Percentiles rank a stretch among this genome's conserved stretches.
Conservation (phyloP, 2,797 vertebrate genomes). For the Liparis tanakae region DNA sequence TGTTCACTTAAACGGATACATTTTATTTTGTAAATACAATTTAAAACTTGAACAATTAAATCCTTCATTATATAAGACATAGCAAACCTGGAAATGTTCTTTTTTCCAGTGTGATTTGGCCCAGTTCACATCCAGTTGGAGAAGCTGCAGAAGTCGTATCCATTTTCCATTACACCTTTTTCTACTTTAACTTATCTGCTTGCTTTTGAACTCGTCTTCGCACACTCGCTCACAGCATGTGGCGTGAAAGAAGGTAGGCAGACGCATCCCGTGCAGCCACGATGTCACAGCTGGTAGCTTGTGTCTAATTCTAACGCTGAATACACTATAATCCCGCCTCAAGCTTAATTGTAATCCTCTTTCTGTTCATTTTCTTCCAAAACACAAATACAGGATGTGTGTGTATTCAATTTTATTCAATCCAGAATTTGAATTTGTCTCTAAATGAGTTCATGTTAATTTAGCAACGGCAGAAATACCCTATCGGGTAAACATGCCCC, state of each 20-base stretch:
- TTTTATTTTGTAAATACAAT: neutral
- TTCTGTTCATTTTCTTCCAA: neutral
- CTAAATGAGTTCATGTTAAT: neutral
- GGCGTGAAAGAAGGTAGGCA: slow-evolving; percentile 2
- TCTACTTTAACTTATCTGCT: neutral
- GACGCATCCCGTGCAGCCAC: neutral
- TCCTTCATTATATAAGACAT: neutral
- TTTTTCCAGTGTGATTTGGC: neutral
- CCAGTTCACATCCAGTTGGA: neutral
- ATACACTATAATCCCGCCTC: neutral
- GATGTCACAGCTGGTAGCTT: neutral
- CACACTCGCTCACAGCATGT: slow-evolving; percentile 8
- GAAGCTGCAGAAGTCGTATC: neutral
- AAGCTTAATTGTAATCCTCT: neutral
- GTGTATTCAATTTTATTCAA: neutral
- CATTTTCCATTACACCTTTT: slow-evolving; percentile 22
- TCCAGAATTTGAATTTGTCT: neutral
- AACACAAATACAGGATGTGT: neutral
- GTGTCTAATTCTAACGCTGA: slow-evolving; percentile 13
- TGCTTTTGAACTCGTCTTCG: slow-evolving; percentile 6
- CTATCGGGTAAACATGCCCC: neutral
- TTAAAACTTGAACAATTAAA: neutral
- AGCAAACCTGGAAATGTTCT: neutral
- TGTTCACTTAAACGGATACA: neutral
- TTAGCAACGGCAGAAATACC: neutral